Percentiles rank a stretch among this genome's conserved stretches.
Conservation (phyloP, 2,797 vertebrate species). For the Pogoniulus pusillus region DNA sequence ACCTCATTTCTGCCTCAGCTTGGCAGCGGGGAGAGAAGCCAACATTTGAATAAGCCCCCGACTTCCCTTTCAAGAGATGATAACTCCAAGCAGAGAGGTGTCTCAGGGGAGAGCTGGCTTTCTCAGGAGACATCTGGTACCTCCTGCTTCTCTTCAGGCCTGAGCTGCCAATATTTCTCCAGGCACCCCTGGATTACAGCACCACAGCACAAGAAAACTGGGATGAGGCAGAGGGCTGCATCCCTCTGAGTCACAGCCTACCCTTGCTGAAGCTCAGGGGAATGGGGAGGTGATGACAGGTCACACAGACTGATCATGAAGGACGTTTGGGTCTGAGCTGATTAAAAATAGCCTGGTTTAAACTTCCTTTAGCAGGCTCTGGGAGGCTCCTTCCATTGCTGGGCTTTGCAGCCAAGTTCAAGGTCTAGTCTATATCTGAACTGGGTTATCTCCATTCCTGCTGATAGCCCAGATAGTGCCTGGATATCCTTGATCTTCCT, state of each 20-base stretch:
- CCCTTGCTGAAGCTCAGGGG: background rate
- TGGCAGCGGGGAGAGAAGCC: conserved; percentile 14
- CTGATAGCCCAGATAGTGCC: conserved; percentile 52
- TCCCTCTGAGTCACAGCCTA: background rate
- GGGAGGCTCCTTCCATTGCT: conserved; percentile 12
- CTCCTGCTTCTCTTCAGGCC: background rate
- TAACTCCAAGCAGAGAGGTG: conserved; percentile 11
- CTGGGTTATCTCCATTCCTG: conserved; percentile 51
- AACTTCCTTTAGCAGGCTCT: background rate
- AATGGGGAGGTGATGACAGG: background rate
- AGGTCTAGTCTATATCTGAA: conserved; percentile 42
- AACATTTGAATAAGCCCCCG: background rate
- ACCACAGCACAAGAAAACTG: background rate
- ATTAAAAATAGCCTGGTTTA: conserved; percentile 50
- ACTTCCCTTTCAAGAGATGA: background rate
- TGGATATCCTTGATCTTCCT: conserved; percentile 39
- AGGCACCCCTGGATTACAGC: background rate
- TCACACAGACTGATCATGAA: background rate
- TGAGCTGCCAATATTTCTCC: background rate
- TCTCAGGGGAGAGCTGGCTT: conserved; percentile 14
- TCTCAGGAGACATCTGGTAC: conserved; percentile 44
- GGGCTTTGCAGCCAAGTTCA: conserved; percentile 48
- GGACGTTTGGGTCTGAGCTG: background rate
- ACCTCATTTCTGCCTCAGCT: conserved; percentile 24
- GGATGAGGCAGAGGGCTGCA: background rate